phyloP scores from a whole-genome alignment of 2,113 vertebrate species.

The Aplodontia rufa region DNA sequence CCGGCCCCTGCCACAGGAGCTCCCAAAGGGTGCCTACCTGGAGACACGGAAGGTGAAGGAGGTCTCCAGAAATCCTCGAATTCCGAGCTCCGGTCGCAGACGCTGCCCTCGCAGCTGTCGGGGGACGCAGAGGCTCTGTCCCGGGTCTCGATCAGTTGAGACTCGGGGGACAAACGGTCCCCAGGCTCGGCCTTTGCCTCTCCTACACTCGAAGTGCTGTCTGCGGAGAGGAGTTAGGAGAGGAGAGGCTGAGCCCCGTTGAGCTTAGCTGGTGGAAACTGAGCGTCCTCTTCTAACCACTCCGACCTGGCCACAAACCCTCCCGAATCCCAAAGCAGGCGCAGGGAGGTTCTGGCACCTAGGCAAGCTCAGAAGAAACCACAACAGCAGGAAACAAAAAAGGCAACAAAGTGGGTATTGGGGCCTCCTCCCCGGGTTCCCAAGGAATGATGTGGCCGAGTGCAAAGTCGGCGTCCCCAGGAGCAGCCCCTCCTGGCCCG shows the following conservation, averaged over 20 bases:
- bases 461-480: not conserved
- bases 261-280: not conserved
- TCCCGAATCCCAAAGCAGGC: not conserved
- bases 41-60: constrained; percentile 95
- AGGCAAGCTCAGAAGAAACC: not conserved
- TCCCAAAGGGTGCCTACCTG: constrained; percentile 84
- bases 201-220: constrained; percentile 69
- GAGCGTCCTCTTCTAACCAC: not conserved
- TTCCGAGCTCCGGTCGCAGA: constrained; percentile 88
- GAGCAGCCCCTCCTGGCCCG: not conserved
- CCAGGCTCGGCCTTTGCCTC: constrained; percentile 67
- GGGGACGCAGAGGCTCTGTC: constrained; percentile 90
- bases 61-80: constrained; percentile 97
- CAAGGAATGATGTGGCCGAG: not conserved
- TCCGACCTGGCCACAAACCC: not conserved
- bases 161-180: constrained; percentile 87
- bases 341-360: not conserved
- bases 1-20: not conserved
- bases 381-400: not conserved
- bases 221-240: constrained; percentile 69
- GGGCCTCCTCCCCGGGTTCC: not conserved
- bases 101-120: constrained; percentile 90
- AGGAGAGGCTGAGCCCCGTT: not conserved
- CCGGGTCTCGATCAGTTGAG: constrained; percentile 83
- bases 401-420: not conserved